These are phyloP conservation scores for Alloscopus bannaensis DNA, from an alignment of 2,888 invertebrate species.

Conservation along the genomic window DNA sequence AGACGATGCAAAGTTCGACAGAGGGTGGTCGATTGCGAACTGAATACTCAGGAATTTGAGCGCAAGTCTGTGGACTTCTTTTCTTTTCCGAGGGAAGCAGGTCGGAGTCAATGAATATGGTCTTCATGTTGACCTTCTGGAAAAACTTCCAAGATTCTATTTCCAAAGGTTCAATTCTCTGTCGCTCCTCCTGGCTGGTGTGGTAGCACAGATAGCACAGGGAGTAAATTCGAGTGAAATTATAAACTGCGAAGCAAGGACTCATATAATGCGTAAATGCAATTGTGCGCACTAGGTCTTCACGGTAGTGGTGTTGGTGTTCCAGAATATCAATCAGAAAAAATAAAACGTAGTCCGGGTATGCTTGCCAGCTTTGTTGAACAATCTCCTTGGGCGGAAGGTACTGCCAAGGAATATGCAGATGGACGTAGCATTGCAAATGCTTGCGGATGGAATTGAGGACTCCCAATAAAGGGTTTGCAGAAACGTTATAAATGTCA, in stretches of 20 bases:
- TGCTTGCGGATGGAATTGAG: no score
- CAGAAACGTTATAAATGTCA: no score
- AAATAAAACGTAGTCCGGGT: no score
- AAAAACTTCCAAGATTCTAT: not conserved
- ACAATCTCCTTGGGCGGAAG: no score
- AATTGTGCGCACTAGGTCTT: not conserved
- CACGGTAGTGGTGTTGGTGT: no score
- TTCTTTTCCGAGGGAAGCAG: not conserved
- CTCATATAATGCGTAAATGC: not conserved
- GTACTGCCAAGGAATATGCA: no score
- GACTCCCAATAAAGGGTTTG: no score
- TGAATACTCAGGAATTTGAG: not conserved
- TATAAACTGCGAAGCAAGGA: not conserved
- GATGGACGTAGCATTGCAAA: no score
- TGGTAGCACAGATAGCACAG: not conserved
- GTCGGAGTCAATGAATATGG: not conserved
- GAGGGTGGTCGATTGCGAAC: slow-evolving; percentile 22
- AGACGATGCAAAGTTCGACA: slow-evolving; percentile 29
- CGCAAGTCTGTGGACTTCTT: slow-evolving; percentile 12
- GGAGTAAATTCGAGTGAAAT: not conserved
- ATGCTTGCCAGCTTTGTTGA: no score
- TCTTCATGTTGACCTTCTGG: not conserved
- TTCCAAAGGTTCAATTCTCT: not conserved
- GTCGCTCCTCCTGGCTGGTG: not conserved
- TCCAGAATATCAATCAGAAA: no score